Base-by-base conservation (phyloP, 2,113 vertebrate species). In the Cyanoramphus novaezelandiae region DNA sequence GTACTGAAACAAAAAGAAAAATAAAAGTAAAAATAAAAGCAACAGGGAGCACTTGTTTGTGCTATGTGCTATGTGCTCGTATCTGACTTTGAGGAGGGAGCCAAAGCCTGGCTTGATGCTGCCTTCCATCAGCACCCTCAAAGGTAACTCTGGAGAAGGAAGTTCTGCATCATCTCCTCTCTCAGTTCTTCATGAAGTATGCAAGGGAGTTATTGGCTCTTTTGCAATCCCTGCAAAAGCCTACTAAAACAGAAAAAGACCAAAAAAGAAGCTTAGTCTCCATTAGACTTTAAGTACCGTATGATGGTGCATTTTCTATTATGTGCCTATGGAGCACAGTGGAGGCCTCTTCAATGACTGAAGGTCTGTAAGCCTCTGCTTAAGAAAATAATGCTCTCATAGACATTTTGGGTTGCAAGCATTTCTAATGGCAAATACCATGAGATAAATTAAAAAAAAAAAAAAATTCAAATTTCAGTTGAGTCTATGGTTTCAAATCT, bases 271-370 rank as follows among this genome's bases (percentile, higher is more conserved):
- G 47, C 28, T 31, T 60, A 17, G 7, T 80, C 41, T 60, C 80
- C 28, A 44, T 25, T 57, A 70, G 59, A 88, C 5, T 39, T 64
- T 9, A 69, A 47, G 13, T 28, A 33, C 6, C 1, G 1, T 15
- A 43, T 23, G 44, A 63, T 13, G 11, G 28, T 59, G 24, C 28
- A 70, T 92, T 75, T 97, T 87, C 47, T 78, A 10, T 67, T 5
- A 1, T 1, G 0, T 72, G 35, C 23, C 35, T 69, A 11, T 7
- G 11, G 37, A 52, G 15, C 33, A 44, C 0, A 0, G 50, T 65
- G n/a, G 7, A 86, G 27, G 25, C 11, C 11, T 88, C n/a, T 77
- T 74, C 35, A 39, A 28, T 65, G 35, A 46, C 13, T 39, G 19
- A 46, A 68, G 33, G 25, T 71, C 24, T 75, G 7, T 50, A 41